Base-by-base conservation (phyloP, 2,888 invertebrate genomes). In the Sepioteuthis lessoniana region DNA sequence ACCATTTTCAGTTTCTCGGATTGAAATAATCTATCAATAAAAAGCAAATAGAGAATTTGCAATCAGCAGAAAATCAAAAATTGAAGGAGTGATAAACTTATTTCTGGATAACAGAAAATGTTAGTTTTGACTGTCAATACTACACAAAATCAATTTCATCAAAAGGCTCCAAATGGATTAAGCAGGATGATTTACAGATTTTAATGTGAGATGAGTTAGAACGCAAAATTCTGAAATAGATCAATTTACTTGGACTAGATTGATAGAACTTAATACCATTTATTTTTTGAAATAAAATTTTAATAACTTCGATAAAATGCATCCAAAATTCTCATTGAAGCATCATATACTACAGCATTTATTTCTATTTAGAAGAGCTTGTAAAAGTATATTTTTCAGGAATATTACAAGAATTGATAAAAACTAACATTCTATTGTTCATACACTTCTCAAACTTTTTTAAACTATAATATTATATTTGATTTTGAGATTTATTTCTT, bases 1-100 rank as follows among this genome's bases (percentile, higher is more conserved):
- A 25, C 99, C 99, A 96, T 98, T 98, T 96, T 98, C 98, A 31
- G 98, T 98, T 97, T 98, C 98, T 91, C 98, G 98, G 94, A 99
- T 98, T 96, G 98, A 98, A 94, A 98, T 98, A 96, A 98, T 98
- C 98, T 98, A 97, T 35, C 96, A 97, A 95, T 93, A 93, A 94
- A 91, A 46, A 90, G 28, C 10, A 76, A 76, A 13, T 76, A 35
- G 19, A 76, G n/a, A 35, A 76, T n/a, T 76, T 76, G 1, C 19
- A n/a, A 76, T 16, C n/a, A 60, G 21, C 10, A 60, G 60, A 60
- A 60, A 28, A 31, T 10, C 1, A 60, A 60, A 60, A 47, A 47
- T 19, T 19, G 10, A 47, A 47, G 16, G 28, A 31, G 31, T 10
- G 4, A 21, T n/a, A 76, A 76, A 76, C 4, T 76, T n/a, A 35